Percentiles rank a stretch among this genome's conserved stretches.
phyloP scores from a whole-genome alignment of 1,140 invertebrate genomes.

The Drosophila watanabei region DNA sequence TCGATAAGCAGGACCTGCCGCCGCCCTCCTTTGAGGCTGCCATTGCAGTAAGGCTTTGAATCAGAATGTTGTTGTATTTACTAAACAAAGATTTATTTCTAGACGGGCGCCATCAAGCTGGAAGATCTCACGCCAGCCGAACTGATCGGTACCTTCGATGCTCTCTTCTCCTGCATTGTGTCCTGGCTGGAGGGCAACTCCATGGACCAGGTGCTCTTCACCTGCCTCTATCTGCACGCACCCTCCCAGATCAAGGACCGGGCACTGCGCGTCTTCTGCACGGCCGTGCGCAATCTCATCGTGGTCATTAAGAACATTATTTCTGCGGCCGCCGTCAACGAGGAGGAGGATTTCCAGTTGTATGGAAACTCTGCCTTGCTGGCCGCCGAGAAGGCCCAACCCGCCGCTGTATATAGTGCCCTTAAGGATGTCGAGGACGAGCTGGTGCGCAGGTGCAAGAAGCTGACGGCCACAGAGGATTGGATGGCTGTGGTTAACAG shows the following conservation, averaged over 20 bases:
- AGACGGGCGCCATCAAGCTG: slow-evolving; percentile 92
- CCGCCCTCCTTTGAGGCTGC: slow-evolving; percentile 96
- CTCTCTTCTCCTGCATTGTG: slow-evolving; percentile 95
- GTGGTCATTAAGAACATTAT: slow-evolving; percentile 96
- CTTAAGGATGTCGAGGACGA: slow-evolving; percentile 97
- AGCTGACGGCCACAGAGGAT: slow-evolving; percentile 86
- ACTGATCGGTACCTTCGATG: slow-evolving; percentile 96
- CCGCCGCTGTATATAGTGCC: slow-evolving; percentile 92
- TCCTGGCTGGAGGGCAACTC: slow-evolving; percentile 98
- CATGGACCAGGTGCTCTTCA: slow-evolving; percentile 98
- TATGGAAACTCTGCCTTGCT: slow-evolving; percentile 96
- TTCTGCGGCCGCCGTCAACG: slow-evolving; percentile 94
- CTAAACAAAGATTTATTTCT: slow-evolving; percentile 27
- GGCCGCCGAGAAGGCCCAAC: slow-evolving; percentile 92
- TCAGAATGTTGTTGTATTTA: background rate
- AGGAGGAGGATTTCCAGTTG: slow-evolving; percentile 98
- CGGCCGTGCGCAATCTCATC: slow-evolving; percentile 95
- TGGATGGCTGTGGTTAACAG: slow-evolving; percentile 90
- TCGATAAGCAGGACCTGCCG: slow-evolving; percentile 94
- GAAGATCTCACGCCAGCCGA: slow-evolving; percentile 90
- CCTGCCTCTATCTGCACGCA: slow-evolving; percentile 97
- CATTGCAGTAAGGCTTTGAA: slow-evolving; percentile 88
- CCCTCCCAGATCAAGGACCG: slow-evolving; percentile 94
- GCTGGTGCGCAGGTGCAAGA: slow-evolving; percentile 90
- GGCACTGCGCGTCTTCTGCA: slow-evolving; percentile 94